A percentile compares a stretch with the other conserved stretches of the same genome.
Conservation (phyloP, 2,888 invertebrate species). For the Morpho helenor region DNA sequence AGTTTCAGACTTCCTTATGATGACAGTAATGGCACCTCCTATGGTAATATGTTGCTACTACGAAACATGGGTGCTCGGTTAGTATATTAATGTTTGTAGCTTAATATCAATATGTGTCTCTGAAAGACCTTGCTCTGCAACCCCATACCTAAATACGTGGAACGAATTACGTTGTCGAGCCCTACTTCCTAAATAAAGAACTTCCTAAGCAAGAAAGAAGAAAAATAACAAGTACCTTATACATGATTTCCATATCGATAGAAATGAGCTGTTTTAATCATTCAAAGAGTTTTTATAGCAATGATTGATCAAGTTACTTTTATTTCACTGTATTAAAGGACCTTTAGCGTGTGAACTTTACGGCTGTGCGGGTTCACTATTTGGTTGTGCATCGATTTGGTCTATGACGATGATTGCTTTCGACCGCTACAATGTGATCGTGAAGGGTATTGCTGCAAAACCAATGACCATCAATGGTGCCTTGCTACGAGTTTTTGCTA, state of each 20-base stretch:
- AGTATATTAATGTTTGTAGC: slow-evolving; percentile 30
- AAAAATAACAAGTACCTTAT: neutral
- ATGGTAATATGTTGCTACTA: slow-evolving; percentile 92
- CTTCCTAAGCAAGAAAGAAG: too few species aligned
- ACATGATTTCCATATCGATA: too few species aligned
- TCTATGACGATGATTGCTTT: slow-evolving; percentile 96
- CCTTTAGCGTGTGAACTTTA: slow-evolving; percentile 93
- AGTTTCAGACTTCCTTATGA: slow-evolving; percentile 94
- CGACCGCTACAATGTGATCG: slow-evolving; percentile 96
- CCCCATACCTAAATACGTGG: too few species aligned
- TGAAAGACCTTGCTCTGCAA: too few species aligned
- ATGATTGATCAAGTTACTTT: neutral
- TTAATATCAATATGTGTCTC: too few species aligned
- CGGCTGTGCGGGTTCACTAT: slow-evolving; percentile 91
- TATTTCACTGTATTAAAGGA: slow-evolving; percentile 54
- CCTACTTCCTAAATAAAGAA: too few species aligned
- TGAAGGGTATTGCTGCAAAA: slow-evolving; percentile 92
- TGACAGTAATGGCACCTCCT: slow-evolving; percentile 89
- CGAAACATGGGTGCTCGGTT: slow-evolving; percentile 85
- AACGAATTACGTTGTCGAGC: too few species aligned
- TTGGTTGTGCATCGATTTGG: slow-evolving; percentile 95
- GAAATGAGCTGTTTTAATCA: too few species aligned
- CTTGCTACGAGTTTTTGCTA: slow-evolving; percentile 85
- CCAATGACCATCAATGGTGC: slow-evolving; percentile 91
- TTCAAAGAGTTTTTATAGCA: neutral